phyloP scores from a whole-genome alignment of 92 coral and sea anemone genomes.

The Porites cylindrica region DNA sequence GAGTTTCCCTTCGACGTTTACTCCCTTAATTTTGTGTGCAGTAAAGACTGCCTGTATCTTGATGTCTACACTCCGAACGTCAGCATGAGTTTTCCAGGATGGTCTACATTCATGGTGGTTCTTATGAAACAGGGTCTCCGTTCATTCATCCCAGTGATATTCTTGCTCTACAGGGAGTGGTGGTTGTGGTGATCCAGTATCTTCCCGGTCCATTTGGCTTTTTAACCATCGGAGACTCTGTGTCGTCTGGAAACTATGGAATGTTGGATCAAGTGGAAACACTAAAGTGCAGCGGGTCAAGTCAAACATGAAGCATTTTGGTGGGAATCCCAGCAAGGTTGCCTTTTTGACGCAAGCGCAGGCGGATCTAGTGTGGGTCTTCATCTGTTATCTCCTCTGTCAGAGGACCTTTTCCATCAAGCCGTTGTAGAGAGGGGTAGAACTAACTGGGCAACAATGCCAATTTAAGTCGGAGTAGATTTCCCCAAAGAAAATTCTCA shows the following conservation, averaged over 20 bases:
- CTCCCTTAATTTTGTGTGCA: background rate
- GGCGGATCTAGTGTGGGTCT: conserved; percentile 85
- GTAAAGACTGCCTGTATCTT: conserved; percentile 43
- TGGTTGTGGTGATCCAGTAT: conserved; percentile 49
- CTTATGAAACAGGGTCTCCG: conserved; percentile 43
- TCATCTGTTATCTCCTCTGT: conserved; percentile 69
- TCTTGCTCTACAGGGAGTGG: conserved; percentile 46
- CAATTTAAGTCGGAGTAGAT: conserved; percentile 21
- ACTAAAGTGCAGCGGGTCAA: conserved; percentile 58
- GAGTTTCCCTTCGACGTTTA: background rate
- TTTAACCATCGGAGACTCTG: too few species aligned
- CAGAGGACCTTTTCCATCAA: conserved; percentile 69
- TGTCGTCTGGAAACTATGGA: too few species aligned
- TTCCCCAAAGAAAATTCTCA: conserved; percentile 37
- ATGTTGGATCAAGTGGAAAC: conserved; percentile 28
- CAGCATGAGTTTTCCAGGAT: conserved; percentile 38
- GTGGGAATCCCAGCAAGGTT: conserved; percentile 73
- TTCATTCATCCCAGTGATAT: conserved; percentile 34
- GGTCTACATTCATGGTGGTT: conserved; percentile 60
- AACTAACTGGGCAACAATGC: conserved; percentile 34
- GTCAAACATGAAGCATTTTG: conserved; percentile 53
- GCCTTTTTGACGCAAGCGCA: conserved; percentile 83
- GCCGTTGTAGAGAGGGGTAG: conserved; percentile 70
- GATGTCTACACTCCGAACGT: conserved; percentile 28
- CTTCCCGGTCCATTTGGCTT: conserved; percentile 31